A percentile compares a stretch with the other conserved stretches of the same genome.
phyloP scores from a whole-genome alignment of 2,113 vertebrate genomes.

The Butorides virescens region DNA sequence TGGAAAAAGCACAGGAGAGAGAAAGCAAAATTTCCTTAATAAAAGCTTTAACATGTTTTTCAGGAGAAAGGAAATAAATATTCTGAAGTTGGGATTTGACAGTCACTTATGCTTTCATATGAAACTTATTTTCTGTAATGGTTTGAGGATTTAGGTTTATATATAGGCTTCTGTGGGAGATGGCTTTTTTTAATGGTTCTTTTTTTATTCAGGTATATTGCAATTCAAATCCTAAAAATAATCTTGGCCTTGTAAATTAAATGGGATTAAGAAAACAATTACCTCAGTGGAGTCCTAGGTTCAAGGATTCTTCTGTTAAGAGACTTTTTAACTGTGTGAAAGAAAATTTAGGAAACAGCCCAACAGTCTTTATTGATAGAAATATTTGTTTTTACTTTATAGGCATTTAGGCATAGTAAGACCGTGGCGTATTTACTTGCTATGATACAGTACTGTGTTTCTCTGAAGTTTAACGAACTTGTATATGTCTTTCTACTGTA shows the following conservation, averaged over 20 bases:
- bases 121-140: not conserved
- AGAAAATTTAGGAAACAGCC: not conserved
- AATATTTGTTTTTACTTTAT: slow-evolving; percentile 57
- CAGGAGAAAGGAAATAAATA: not conserved
- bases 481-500: slow-evolving; percentile 72
- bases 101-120: not conserved
- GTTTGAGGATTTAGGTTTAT: not conserved
- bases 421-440: slow-evolving; percentile 32
- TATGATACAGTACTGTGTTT: slow-evolving; percentile 56
- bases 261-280: slow-evolving; percentile 15
- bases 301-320: not conserved
- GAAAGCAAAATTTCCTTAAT: not conserved
- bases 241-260: not conserved
- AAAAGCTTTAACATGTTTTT: not conserved
- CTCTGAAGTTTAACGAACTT: slow-evolving; percentile 66
- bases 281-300: not conserved
- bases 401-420: slow-evolving; percentile 51
- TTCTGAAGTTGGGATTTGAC: not conserved
- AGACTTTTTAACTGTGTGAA: not conserved
- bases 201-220: not conserved
- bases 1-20: not conserved
- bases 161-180: not conserved
- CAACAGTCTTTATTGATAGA: slow-evolving; percentile 7
- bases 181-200: not conserved
- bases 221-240: not conserved